Evolutionary conservation across 2,113 vertebrate species (phyloP), one percentile per base, ranked within the genome.

Genomic region (Pipra filicauda): DNA sequence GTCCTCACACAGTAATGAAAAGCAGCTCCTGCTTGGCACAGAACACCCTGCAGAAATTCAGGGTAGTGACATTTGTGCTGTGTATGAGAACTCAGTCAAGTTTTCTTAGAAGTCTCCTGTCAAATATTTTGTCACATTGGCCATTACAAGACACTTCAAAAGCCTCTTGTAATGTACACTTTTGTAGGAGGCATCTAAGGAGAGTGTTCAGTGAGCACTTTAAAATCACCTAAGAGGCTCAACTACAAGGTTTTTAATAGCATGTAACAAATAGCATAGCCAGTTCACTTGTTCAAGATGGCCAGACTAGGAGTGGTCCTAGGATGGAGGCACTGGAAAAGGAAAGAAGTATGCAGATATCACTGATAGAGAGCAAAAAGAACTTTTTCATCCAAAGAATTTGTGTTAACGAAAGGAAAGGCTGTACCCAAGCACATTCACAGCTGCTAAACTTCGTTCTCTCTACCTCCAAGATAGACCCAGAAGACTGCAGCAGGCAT

Each of bases 131-230:
- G 75, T 61, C 59, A 35, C 1, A 2, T 12, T 48, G 35, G 26
- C 33, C 28, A 4, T 87, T 75, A 64, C 26, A 82, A 75, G 73
- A 44, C 3, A 3, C 17, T 79, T 80, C 33, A 57, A 27, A 46
- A 85, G 33, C 57, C 23, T 88, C 0, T 0, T 6, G 24, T 69
- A 58, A 37, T 22, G 21, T 17, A 39, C 19, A 1, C 26, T 82
- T 62, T 65, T 17, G 5, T 85, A 33, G 75, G 54, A 69, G 35
- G n/a, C 70, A 74, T 46, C n/a, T 58, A 35, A 35, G 41, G 20
- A 85, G 28, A 39, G 14, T 20, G 48, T 91, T 73, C 69, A 35
- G 30, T n/a, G 33, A 55, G 27, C 27, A 10, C 66, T 76, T 77
- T 43, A 44, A 79, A 84, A 57, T 70, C 58, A 62, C 18, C 3